Evolutionary conservation across 2,113 vertebrate species (phyloP), one percentile per base, ranked within the genome.

Genomic region (Dendrocopos noguchii): DNA sequence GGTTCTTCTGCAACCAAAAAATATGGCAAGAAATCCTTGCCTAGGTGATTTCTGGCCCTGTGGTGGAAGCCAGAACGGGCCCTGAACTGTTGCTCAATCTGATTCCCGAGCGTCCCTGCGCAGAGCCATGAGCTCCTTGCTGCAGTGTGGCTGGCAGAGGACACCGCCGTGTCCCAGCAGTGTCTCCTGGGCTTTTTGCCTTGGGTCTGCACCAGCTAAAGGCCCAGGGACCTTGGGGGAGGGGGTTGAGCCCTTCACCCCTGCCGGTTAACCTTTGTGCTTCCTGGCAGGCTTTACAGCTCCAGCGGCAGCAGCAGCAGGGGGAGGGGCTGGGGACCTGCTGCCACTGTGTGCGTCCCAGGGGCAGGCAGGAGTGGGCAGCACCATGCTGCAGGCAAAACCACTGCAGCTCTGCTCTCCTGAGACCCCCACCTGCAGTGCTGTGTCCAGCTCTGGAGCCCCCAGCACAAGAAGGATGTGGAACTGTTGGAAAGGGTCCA

Each of bases 71-170:
- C 33, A 44, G 46, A 42, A 50, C 44, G 2, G 11, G 27, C n/a
- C 25, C 44, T 4, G 6, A 52, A 46, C 56, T 83, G 44, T 36
- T 0, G 1, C 33, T 24, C 59, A 19, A 34, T 66, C 50, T 52
- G 64, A 42, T 42, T 42, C 31, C n/a, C 0, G 0, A 2, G 6
- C 46, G 0, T 55, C 39, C 39, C 19, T 2, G 2, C 28, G 29
- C 74, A 71, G 88, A 59, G 53, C 74, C 1, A 1, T 2, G 5
- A 29, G 36, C 36, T 36, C 36, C 36, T 36, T 36, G 36, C 36
- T 36, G 42, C 72, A 2, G 34, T 4, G 4, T 8, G 21, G 17
- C 47, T 75, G 57, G 34, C 21, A 0, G 21, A 55, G 64, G 33
- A 68, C 68, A 34, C 59, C 53, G 13, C 56, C 1, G 0, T 6